Base-by-base conservation (phyloP, 2,888 invertebrate species). In the Macrophya annulata region DNA sequence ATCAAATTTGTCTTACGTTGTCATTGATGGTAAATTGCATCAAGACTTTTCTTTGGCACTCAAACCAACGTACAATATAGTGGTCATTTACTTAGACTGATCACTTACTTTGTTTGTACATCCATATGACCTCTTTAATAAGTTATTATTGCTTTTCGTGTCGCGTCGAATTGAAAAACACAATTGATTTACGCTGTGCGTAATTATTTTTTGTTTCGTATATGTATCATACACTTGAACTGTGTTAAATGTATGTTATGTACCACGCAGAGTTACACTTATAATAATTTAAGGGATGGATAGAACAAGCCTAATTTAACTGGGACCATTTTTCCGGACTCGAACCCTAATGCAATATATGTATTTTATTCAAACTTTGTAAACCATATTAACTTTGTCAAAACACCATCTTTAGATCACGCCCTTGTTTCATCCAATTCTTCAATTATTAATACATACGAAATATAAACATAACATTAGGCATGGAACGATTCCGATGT, bases 401-500 rank as follows among this genome's bases (percentile, higher is more conserved):
- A 31, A 65, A 15, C 10, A 31, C 37, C n/a, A 31, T 65, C 31
- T 65, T 65, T 15, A 5, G 21, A 12, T 37, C 6, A 68, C 12
- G 37, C 17, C 68, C 37, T 68, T 68, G 37, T 37, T 37, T 8
- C 37, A 37, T 17, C 17, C 68, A 37, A 68, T 4, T 17, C 4
- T 17, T 68, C 17, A 37, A 74, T 40, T 45, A 40, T 74, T 10
- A 74, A n/a, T 45, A 74, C 43, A 43, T 77, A 77, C 77, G 77
- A 48, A 81, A 25, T 81, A 59, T 62, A 81, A 81, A 81, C 59
- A 62, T 62, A 62, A 43, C 25, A 62, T 62, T 25, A 81, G 62
- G 25, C 40, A 81, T 62, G 62, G 12, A 21, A 43, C 5, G 62
- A 43, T 62, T 62, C 12, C n/a, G 31, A 17, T 43, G 25, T n/a